Evolutionary conservation across 1,140 invertebrate genomes (phyloP).

Genomic region (Geopemphigus sp.): DNA sequence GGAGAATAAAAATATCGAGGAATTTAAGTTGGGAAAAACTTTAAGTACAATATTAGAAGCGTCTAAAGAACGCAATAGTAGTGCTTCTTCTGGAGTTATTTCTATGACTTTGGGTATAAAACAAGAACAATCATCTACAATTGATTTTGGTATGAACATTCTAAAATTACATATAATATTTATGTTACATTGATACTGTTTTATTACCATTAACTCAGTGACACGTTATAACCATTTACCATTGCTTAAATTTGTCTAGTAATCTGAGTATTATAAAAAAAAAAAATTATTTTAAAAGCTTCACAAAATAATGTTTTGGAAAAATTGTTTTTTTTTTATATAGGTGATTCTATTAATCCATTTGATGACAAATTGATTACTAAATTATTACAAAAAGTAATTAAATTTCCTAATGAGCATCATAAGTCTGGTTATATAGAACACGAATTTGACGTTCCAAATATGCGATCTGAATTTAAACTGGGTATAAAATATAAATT

Average conservation of each 20-base stretch:
- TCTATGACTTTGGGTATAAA: background rate
- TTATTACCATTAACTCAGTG: no score
- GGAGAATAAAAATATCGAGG: background rate
- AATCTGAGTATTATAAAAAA: no score
- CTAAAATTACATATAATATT: no score
- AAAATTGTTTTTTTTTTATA: background rate
- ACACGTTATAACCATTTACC: no score
- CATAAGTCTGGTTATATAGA: conserved; percentile 46
- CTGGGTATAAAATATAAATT: conserved; percentile 51
- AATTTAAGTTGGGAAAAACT: conserved; percentile 31
- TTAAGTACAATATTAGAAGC: conserved; percentile 52
- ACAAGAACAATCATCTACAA: conserved; percentile 13
- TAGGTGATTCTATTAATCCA: conserved; percentile 48
- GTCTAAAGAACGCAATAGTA: conserved; percentile 52
- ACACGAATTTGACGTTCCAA: conserved; percentile 5
- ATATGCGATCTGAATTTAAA: conserved; percentile 49
- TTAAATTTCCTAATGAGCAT: conserved; percentile 47
- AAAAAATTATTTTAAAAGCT: no score
- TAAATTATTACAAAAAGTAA: conserved; percentile 42
- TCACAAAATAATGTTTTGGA: no score
- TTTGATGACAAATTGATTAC: conserved; percentile 50
- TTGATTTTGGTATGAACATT: conserved; percentile 14
- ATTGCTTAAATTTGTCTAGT: no score
- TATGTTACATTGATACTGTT: no score
- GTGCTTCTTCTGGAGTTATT: conserved; percentile 41